phyloP scores from a whole-genome alignment of 2,797 vertebrate species.

The Anisognathus igniventris region DNA sequence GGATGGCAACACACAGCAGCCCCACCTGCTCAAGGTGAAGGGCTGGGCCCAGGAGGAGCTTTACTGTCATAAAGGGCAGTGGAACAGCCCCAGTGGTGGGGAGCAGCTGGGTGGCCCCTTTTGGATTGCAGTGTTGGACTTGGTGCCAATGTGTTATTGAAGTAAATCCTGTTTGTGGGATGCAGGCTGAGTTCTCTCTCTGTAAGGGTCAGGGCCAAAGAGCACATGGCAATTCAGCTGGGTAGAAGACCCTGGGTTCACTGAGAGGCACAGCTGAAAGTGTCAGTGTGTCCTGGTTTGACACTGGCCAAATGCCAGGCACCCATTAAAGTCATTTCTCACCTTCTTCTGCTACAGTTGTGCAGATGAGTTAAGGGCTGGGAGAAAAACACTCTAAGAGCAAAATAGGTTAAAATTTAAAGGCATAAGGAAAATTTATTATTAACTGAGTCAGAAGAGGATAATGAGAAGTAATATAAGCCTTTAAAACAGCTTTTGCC shows the following conservation, averaged over 20 bases:
- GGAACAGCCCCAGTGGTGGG: neutral
- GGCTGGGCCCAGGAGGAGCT: too few relatives aligned
- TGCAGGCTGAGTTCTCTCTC: neutral
- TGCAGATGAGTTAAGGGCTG: neutral
- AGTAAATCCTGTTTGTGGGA: neutral
- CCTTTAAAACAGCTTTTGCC: neutral
- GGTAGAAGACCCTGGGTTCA: neutral
- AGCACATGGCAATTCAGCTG: neutral
- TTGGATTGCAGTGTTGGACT: neutral
- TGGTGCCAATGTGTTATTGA: rapidly evolving
- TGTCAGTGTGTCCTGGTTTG: neutral
- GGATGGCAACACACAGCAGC: rapidly evolving
- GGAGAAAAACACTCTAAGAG: neutral
- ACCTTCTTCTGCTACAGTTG: neutral
- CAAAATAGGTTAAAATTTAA: neutral
- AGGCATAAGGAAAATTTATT: neutral
- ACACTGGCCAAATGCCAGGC: neutral
- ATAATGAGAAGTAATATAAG: neutral
- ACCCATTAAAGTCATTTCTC: neutral
- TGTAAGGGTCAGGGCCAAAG: neutral
- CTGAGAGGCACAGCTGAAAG: neutral
- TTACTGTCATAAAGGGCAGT: rapidly evolving
- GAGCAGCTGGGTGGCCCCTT: neutral
- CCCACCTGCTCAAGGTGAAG: neutral
- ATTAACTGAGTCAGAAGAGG: neutral